phyloP scores from a whole-genome alignment of 2,113 vertebrate species.

The Redunca redunca region DNA sequence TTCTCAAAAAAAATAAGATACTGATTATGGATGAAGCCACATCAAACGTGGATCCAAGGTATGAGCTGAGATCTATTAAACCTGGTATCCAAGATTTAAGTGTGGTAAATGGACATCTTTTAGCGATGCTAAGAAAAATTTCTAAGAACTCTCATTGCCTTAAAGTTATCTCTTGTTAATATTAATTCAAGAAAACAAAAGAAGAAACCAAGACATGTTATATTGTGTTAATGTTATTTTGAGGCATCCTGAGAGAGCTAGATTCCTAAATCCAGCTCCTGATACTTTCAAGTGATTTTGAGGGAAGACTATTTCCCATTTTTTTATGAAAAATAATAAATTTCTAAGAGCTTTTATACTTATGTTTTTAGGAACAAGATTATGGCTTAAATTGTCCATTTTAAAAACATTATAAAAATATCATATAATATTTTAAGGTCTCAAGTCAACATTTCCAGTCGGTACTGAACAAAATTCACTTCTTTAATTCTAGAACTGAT shows the following conservation, averaged over 20 bases:
- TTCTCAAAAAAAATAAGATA: background rate
- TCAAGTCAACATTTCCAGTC: background rate
- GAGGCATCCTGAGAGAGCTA: background rate
- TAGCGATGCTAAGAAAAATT: background rate
- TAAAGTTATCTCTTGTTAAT: background rate
- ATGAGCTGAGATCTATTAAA: background rate
- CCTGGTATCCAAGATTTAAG: background rate
- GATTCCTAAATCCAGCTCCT: background rate
- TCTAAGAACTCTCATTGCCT: background rate
- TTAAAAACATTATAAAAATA: background rate
- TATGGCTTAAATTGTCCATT: background rate
- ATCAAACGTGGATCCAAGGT: background rate
- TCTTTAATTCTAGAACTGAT: conserved; percentile 88
- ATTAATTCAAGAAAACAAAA: background rate
- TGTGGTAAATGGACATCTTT: background rate
- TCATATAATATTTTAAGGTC: background rate
- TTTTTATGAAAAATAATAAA: background rate
- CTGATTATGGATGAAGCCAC: background rate
- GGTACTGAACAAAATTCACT: background rate
- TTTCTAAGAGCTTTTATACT: background rate
- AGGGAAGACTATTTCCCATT: background rate
- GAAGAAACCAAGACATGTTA: background rate
- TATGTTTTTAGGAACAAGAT: background rate
- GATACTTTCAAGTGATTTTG: background rate
- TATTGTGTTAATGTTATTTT: background rate